phyloP scores from a whole-genome alignment of 2,113 vertebrate species.

The Cyanoderma ruficeps region DNA sequence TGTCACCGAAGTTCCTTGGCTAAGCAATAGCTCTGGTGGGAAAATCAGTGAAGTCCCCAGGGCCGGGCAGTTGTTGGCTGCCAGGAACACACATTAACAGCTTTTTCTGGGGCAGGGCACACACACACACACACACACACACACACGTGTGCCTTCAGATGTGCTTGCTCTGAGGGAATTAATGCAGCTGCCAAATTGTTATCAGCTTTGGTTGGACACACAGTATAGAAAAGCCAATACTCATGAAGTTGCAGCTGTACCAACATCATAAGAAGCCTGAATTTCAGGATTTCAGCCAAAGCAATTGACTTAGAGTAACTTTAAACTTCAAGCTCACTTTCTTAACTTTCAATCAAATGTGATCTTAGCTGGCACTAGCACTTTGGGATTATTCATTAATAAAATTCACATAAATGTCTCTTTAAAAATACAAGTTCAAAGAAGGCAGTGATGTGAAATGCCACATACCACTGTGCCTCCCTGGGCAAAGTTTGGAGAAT shows the following conservation, averaged over 20 bases:
- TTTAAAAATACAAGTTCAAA: conserved; percentile 39
- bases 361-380: conserved; percentile 5
- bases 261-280: conserved; percentile 27
- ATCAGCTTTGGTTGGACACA: conserved; percentile 12
- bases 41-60: neutral
- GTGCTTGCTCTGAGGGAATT: conserved; percentile 5
- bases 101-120: neutral
- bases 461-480: neutral
- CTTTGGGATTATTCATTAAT: conserved; percentile 49
- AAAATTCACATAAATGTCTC: conserved; percentile 20
- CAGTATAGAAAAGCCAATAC: neutral
- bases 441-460: neutral
- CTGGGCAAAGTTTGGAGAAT: neutral
- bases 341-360: neutral
- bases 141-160: neutral
- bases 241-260: conserved; percentile 51
- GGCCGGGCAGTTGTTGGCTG: neutral
- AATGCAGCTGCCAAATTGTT: conserved; percentile 40
- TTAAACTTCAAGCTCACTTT: conserved; percentile 26
- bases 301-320: conserved; percentile 15
- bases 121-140: accelerated
- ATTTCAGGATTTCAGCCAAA: conserved; percentile 16
- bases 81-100: neutral
- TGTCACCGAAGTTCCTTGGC: accelerated
- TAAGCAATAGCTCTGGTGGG: neutral